phyloP scores from a whole-genome alignment of 2,797 vertebrate species.

The Sciurus carolinensis region DNA sequence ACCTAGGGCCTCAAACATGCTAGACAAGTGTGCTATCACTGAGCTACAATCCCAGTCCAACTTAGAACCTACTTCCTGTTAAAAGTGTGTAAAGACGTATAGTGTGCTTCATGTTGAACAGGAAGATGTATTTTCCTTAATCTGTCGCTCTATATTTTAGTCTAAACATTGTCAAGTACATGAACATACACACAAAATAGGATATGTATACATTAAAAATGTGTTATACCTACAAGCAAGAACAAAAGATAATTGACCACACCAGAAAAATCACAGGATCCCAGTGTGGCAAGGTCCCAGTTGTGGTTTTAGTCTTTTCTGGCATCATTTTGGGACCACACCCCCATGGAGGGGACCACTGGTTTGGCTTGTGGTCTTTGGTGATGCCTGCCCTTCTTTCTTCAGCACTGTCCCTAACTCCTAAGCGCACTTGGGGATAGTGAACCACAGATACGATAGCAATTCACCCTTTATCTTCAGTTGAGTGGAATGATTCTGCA shows the following conservation, averaged over 20 bases:
- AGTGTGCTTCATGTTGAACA: neutral
- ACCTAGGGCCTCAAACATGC: too few relatives aligned
- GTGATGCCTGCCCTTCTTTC: neutral
- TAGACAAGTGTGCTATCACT: too few relatives aligned
- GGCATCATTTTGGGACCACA: neutral
- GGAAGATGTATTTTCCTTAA: neutral
- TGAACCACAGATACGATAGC: neutral
- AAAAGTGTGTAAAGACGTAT: neutral
- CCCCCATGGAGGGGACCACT: neutral
- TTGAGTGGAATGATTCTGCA: neutral
- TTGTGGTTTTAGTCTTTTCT: neutral
- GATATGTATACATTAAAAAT: neutral
- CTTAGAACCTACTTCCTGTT: neutral
- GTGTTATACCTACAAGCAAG: neutral
- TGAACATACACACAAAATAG: neutral
- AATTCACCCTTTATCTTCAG: neutral
- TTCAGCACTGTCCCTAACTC: neutral
- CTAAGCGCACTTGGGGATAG: neutral
- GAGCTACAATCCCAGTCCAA: too few relatives aligned
- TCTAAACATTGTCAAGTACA: neutral
- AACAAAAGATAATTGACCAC: neutral
- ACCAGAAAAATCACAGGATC: conserved; percentile 54
- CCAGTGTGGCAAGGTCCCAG: neutral
- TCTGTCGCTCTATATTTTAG: neutral
- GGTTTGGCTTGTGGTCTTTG: neutral